phyloP scores from a whole-genome alignment of 1,140 invertebrate species.

The Musca domestica region DNA sequence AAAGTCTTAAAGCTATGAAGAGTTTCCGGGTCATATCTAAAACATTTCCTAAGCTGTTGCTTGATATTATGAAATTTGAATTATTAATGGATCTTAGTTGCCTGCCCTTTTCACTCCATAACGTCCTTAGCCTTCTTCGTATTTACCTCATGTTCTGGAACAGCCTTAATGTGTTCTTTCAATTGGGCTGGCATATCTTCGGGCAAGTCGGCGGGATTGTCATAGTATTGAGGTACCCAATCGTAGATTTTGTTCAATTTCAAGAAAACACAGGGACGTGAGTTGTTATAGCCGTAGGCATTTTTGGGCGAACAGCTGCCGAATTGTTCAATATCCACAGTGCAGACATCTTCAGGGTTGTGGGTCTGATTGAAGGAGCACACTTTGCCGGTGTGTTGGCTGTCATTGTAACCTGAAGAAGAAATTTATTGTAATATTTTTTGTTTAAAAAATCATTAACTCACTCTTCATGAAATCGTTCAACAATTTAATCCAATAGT shows the following conservation, averaged over 20 bases:
- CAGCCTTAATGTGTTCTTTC: constrained; percentile 59
- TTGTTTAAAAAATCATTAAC: constrained; percentile 39
- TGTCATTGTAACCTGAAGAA: constrained; percentile 42
- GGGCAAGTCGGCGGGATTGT: constrained; percentile 61
- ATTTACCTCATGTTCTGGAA: constrained; percentile 33
- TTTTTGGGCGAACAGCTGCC: constrained; percentile 65
- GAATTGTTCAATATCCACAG: constrained; percentile 64
- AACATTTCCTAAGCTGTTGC: too few species aligned
- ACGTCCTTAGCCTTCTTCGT: too few species aligned
- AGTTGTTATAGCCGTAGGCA: constrained; percentile 69
- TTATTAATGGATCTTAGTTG: too few species aligned
- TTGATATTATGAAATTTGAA: too few species aligned
- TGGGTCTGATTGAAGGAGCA: constrained; percentile 65
- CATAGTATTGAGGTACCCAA: constrained; percentile 74
- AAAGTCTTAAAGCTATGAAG: too few species aligned
- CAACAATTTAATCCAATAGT: constrained; percentile 68
- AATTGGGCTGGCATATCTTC: constrained; percentile 68
- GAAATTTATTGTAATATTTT: neutral
- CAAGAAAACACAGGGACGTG: constrained; percentile 78
- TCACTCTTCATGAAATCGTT: constrained; percentile 72
- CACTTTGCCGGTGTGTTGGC: constrained; percentile 60
- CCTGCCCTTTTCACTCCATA: too few species aligned
- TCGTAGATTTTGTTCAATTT: constrained; percentile 82
- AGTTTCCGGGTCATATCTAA: too few species aligned
- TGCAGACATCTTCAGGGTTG: constrained; percentile 66